Base-by-base conservation (phyloP, 1,140 invertebrate genomes). In the Pseudachorutes palmiensis region DNA sequence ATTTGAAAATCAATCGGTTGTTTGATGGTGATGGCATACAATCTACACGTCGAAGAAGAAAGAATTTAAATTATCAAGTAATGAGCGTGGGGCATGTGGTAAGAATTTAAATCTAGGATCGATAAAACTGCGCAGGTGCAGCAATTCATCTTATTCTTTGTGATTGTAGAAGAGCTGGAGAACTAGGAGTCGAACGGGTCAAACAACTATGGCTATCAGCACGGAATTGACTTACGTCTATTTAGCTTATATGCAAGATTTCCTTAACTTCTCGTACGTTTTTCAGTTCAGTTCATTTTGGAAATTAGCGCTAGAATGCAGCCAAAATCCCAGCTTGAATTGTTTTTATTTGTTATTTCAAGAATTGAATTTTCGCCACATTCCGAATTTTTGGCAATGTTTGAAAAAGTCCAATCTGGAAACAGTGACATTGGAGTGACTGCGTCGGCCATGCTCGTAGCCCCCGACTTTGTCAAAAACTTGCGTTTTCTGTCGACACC, bases 231-330 rank as follows among this genome's bases (percentile, higher is more conserved):
- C 9, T 45, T 12, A 45, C 36, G 36, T 45, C 36, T 45, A 45
- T 19, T 9, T 60, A 16, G 58, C 58, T 29, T 41, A 63, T 22
- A 63, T 48, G 41, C 61, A 63, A 29, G 61, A 45, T 45, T 14
- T 14, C 12, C 14, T 41, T 14, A 63, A 45, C 45, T 63, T 63
- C 36, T 41, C 30, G 30, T 63, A n/a, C 36, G 19, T 61, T 31
- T 32, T 9, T 36, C 22, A 61, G 24, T 19, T 9, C 55, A 58
- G 24, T 9, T 14, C 59, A 30, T 28, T 14, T 12, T 61, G 59
- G 19, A n/a, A n/a, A n/a, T 31, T 12, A 24, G 29, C 29, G 12
- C 45, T 12, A 45, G 16, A 63, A 22, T n/a, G n/a, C n/a, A n/a
- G n/a, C n/a, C n/a, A n/a, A n/a, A n/a, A n/a, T n/a, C n/a, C n/a